Evolutionary conservation across 2,113 vertebrate species (phyloP), one percentile per base, ranked within the genome.

Genomic region (Epinephelus moara): DNA sequence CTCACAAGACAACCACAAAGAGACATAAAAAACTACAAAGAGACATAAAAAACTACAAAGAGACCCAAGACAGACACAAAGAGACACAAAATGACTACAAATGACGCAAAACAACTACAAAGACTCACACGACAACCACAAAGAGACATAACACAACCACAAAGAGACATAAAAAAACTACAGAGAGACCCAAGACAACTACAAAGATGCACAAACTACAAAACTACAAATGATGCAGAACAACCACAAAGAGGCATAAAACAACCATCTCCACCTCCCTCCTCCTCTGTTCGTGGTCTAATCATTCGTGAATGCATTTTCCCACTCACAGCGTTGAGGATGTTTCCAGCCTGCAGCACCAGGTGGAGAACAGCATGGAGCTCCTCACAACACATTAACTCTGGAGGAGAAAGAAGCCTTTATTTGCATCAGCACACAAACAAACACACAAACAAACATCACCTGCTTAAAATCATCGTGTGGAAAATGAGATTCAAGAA

Each of bases 281-380:
- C 42, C 42, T n/a, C 2, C 53, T 60, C 2, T 17, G 17, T 21
- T 55, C 25, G 14, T 53, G 1, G 8, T 63, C 14, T 73, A 42
- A 56, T 87, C 57, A 70, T 50, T 70, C 2, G 64, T 64, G 23
- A 11, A 56, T 37, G 27, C n/a, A 10, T 42, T 71, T 13, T 47
- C 9, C 30, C 11, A 94, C 97, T 98, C 95, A 99, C 98, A 12
- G 97, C 96, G 47, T 99, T 99, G 94, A 99, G 98, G 88, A 99
- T 96, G 93, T 99, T 99, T 78, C 98, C 98, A 17, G 98, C 97
- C 92, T 99, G 98, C 59, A 99, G 97, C 90, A 99, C 97, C 95
- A 99, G 95, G 90, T 98, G 97, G 63, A 99, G 89, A 88, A 99
- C 96, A 57, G 97, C 96, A 73, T 99, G 98, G 1, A 99, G 95